Evolutionary conservation across 2,797 vertebrate genomes (phyloP).

Genomic region (Caiman crocodilus): DNA sequence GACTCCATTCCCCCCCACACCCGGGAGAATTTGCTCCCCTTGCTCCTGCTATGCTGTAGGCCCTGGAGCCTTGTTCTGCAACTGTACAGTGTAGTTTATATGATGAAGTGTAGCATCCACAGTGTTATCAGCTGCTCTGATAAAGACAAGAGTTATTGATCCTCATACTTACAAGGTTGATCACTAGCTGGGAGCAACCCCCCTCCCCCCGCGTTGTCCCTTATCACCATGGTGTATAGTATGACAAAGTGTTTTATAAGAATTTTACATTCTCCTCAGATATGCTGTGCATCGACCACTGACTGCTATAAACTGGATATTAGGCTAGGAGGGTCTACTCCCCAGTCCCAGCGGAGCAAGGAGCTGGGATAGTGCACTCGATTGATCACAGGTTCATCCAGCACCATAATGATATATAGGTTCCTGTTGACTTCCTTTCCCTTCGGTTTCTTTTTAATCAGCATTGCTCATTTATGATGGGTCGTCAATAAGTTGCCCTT

Average conservation of each 20-base stretch:
- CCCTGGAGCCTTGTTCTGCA: conserved; percentile 51
- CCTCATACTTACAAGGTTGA: conserved; percentile 66
- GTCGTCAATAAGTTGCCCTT: not conserved
- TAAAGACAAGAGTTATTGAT: conserved; percentile 66
- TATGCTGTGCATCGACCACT: not conserved
- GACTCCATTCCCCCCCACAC: not conserved
- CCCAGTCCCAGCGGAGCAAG: not conserved
- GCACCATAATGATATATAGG: not conserved
- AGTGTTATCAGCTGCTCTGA: conserved; percentile 60
- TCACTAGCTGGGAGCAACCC: conserved; percentile 57
- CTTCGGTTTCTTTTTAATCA: not conserved
- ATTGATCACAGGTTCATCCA: not conserved
- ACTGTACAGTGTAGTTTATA: not conserved
- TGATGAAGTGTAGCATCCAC: conserved; percentile 68
- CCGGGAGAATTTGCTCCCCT: not conserved
- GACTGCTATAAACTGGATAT: rapidly evolving
- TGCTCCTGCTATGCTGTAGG: not conserved
- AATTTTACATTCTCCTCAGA: not conserved
- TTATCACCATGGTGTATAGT: not conserved
- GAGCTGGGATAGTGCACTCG: not conserved
- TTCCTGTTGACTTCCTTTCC: not conserved
- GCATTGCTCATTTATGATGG: not conserved
- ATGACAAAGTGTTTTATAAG: not conserved
- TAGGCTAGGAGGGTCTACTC: not conserved
- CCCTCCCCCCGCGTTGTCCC: not conserved